phyloP scores from a whole-genome alignment of 2,888 invertebrate genomes.

The Sinopyrophorus schimmeli region DNA sequence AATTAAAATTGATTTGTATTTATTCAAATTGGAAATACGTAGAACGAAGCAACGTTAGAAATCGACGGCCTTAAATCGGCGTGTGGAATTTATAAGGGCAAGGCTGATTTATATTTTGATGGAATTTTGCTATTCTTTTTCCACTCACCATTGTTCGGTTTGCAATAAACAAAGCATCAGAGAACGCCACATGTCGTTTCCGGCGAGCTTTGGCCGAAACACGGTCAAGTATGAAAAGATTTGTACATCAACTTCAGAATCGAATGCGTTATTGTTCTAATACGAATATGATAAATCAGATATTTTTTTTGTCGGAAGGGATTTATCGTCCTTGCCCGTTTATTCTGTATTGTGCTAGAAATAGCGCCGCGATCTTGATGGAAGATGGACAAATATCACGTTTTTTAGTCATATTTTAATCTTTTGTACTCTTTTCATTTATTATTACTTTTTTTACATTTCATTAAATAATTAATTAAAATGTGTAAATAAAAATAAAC shows the following conservation, averaged over 20 bases:
- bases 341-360: constrained; percentile 12
- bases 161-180: background rate
- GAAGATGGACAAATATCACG: constrained; percentile 3
- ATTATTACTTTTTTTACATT: no score
- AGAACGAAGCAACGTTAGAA: no score
- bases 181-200: constrained; percentile 4
- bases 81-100: constrained; percentile 11
- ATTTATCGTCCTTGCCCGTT: constrained; percentile 2
- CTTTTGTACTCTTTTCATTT: no score
- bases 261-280: constrained; percentile 5
- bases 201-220: constrained; percentile 3
- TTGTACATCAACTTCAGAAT: background rate
- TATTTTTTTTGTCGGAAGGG: constrained; percentile 1
- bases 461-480: no score
- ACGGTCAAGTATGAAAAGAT: constrained; percentile 11
- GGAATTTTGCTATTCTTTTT: constrained; percentile 5
- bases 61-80: no score
- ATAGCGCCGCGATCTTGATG: constrained; percentile 18
- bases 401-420: no score
- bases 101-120: constrained; percentile 2
- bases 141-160: constrained; percentile 7
- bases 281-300: no score
- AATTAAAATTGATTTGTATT: no score
- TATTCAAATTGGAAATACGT: no score
- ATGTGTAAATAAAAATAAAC: no score